phyloP scores from a whole-genome alignment of 2,888 invertebrate species.

The Andrena bicolor region DNA sequence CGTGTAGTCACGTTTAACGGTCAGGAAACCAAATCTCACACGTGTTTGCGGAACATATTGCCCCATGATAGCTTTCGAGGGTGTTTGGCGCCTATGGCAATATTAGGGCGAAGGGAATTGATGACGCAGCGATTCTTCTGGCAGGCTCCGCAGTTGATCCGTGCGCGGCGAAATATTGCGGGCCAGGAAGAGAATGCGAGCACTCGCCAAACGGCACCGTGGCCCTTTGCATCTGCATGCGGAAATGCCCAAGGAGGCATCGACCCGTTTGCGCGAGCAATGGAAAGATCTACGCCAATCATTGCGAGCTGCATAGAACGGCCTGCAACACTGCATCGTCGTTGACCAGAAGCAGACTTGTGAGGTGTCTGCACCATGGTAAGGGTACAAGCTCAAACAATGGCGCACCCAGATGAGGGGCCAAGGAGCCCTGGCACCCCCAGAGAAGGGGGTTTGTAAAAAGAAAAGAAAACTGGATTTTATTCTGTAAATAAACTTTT shows the following conservation, averaged over 20 bases:
- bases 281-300: constrained; percentile 89
- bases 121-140: constrained; percentile 27
- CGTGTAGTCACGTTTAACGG: too few species aligned
- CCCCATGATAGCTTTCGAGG: neutral
- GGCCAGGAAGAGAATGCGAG: constrained; percentile 88
- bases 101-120: constrained; percentile 2
- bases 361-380: constrained; percentile 80
- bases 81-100: neutral
- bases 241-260: constrained; percentile 86
- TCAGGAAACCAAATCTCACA: neutral
- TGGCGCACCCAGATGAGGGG: too few species aligned
- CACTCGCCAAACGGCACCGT: constrained; percentile 85
- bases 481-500: too few species aligned
- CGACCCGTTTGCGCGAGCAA: constrained; percentile 89
- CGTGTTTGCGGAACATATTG: neutral
- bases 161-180: constrained; percentile 89
- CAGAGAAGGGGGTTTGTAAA: too few species aligned
- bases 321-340: constrained; percentile 87
- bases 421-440: too few species aligned
- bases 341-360: constrained; percentile 85
- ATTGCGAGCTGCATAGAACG: constrained; percentile 89
- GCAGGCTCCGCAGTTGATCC: constrained; percentile 84
- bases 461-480: too few species aligned
- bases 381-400: constrained; percentile 21
- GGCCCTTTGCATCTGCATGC: constrained; percentile 88